These are phyloP conservation scores for Xyrichtys novacula DNA, from an alignment of 2,797 vertebrate species.

Conservation along the genomic window DNA sequence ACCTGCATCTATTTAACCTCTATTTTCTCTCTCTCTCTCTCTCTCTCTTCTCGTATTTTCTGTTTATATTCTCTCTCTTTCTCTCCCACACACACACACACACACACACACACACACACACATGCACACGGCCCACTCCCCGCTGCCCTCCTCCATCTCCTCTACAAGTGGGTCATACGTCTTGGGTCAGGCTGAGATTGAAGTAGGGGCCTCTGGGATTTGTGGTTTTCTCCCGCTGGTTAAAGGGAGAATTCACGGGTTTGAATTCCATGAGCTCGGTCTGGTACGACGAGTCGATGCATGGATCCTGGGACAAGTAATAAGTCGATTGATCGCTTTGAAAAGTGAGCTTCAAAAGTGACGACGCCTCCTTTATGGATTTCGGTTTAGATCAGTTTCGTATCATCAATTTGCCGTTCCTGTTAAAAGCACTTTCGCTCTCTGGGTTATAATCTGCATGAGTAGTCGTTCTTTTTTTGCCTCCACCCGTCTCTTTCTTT, in stretches of 20 bases:
- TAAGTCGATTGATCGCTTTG: constrained; percentile 70
- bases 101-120: neutral
- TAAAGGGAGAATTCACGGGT: constrained; percentile 31
- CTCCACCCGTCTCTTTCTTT: no score
- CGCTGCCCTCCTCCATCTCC: constrained; percentile 37
- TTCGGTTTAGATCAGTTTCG: no score
- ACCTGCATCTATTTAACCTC: constrained; percentile 60
- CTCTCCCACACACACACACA: neutral
- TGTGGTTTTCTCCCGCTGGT: constrained; percentile 55
- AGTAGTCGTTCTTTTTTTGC: no score
- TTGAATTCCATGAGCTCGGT: constrained; percentile 5
- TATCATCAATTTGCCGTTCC: no score
- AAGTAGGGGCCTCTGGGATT: constrained; percentile 65
- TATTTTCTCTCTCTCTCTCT: constrained; percentile 23
- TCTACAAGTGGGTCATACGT: constrained; percentile 80
- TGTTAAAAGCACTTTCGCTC: no score
- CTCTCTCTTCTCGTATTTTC: constrained; percentile 11
- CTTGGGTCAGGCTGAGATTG: constrained; percentile 72
- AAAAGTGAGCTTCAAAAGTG: no score
- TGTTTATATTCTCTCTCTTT: neutral
- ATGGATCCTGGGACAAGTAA: constrained; percentile 40
- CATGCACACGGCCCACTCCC: neutral
- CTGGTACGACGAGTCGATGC: constrained; percentile 65
- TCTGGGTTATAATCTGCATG: no score
- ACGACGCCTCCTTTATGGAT: no score